Base-by-base conservation (phyloP, 2,888 invertebrate species). In the Cartodere bifasciata region DNA sequence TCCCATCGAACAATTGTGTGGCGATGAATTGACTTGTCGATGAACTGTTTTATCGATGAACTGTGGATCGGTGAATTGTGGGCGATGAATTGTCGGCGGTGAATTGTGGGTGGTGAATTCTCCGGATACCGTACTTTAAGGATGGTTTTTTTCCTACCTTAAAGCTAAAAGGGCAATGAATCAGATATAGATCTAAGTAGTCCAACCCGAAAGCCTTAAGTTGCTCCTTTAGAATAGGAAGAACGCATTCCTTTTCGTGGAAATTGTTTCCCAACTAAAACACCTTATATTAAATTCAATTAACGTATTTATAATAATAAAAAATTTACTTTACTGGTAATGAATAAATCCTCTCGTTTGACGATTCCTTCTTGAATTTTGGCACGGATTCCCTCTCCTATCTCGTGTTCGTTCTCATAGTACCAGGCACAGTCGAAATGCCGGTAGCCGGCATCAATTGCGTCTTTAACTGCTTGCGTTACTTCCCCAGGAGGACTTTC, bases 291-390 rank as follows among this genome's bases (percentile, higher is more conserved):
- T n/a, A n/a, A n/a, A n/a, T n/a, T n/a, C n/a, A n/a, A n/a, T n/a
- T n/a, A n/a, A n/a, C n/a, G n/a, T n/a, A n/a, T n/a, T n/a, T n/a
- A n/a, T n/a, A n/a, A n/a, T n/a, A n/a, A n/a, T n/a, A n/a, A n/a
- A n/a, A n/a, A n/a, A 29, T 16, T 29, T 41, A 50, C 49, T 39
- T 81, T 81, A 36, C 70, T 72, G 1, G 70, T 72, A 35, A 80
- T 64, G 52, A 73, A 80, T 1, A 81, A 56, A 10, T 82, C 78
- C 41, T 75, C 70, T 23, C 81, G 63, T 42, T 67, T 75, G 1
- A 78, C 64, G 2, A 67, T 63, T 0, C 77, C 76, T 28, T 73
- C 70, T 1, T 55, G 47, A 2, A 80, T 64, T 56, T 76, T 78
- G 32, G 62, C 57, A 10, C 63, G 57, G 7, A 82, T 29, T 7